These are phyloP conservation scores for Sinopyrophorus schimmeli DNA, from an alignment of 2,888 invertebrate species.

Conservation along the genomic window DNA sequence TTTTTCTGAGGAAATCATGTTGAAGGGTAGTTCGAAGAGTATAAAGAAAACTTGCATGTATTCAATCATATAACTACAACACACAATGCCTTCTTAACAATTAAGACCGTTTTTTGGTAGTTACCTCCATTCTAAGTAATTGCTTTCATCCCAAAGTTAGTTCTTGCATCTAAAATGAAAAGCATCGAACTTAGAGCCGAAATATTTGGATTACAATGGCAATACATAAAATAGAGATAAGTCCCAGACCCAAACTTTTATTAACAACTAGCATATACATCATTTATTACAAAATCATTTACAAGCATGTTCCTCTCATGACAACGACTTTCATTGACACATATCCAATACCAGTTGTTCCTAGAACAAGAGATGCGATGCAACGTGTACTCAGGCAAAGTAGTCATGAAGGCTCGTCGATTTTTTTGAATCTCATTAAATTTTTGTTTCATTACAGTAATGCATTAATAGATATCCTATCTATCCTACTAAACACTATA, in stretches of 20 bases:
- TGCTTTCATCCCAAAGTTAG: no score
- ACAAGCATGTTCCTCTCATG: constrained; percentile 41
- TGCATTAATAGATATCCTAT: constrained; percentile 34
- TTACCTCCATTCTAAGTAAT: no score
- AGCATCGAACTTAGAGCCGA: no score
- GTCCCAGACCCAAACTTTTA: constrained; percentile 55
- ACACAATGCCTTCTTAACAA: no score
- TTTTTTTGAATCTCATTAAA: constrained; percentile 20
- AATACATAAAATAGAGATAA: no score
- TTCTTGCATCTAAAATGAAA: no score
- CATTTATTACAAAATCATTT: constrained; percentile 47
- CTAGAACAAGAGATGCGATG: constrained; percentile 24
- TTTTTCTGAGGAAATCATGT: no score
- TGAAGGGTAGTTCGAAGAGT: no score
- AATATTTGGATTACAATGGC: no score
- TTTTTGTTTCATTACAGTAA: constrained; percentile 27
- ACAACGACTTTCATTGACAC: constrained; percentile 32
- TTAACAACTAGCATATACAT: constrained; percentile 57
- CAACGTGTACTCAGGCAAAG: constrained; percentile 32
- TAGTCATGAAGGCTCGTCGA: constrained; percentile 28
- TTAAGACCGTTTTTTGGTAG: no score
- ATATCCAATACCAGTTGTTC: constrained; percentile 40
- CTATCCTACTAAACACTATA: constrained; percentile 32
- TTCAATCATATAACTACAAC: no score
- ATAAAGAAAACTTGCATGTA: no score